A percentile compares a stretch with the other conserved stretches of the same genome.
Evolutionary conservation across 2,113 vertebrate species (phyloP).

Genomic region (Willisornis vidua): DNA sequence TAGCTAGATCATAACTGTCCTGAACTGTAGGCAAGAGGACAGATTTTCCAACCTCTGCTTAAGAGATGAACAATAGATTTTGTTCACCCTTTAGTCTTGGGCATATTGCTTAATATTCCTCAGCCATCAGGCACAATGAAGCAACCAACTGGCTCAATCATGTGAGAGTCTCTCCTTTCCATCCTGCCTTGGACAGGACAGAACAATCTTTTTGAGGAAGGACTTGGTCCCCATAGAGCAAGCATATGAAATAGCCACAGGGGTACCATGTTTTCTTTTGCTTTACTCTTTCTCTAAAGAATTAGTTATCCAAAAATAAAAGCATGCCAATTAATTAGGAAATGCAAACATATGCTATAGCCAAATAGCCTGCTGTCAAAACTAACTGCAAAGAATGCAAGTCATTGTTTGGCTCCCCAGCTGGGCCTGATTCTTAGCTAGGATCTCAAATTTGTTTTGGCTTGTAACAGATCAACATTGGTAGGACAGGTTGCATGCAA

Average conservation of each 20-base stretch:
- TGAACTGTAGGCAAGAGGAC: background rate
- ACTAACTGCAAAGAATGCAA: constrained; percentile 4
- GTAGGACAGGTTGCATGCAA: background rate
- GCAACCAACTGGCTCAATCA: background rate
- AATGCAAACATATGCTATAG: constrained; percentile 44
- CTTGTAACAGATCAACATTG: background rate
- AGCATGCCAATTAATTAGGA: constrained; percentile 43
- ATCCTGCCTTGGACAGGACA: background rate
- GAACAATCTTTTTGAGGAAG: background rate
- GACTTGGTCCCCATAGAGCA: background rate
- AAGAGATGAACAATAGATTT: background rate
- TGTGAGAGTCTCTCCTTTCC: background rate
- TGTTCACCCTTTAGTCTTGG: background rate
- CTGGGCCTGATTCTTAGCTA: background rate
- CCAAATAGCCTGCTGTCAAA: constrained; percentile 15
- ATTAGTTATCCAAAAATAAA: constrained; percentile 30
- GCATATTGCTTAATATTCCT: constrained; percentile 8
- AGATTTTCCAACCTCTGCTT: background rate
- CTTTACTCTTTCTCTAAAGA: constrained; percentile 18
- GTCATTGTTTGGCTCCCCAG: background rate
- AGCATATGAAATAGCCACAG: constrained; percentile 14
- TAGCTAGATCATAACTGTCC: background rate
- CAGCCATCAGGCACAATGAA: constrained; percentile 1
- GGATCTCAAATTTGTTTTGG: background rate
- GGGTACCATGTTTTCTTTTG: constrained; percentile 24